Conservation (phyloP, 2,888 invertebrate species). For the Creontiades dilutus region DNA sequence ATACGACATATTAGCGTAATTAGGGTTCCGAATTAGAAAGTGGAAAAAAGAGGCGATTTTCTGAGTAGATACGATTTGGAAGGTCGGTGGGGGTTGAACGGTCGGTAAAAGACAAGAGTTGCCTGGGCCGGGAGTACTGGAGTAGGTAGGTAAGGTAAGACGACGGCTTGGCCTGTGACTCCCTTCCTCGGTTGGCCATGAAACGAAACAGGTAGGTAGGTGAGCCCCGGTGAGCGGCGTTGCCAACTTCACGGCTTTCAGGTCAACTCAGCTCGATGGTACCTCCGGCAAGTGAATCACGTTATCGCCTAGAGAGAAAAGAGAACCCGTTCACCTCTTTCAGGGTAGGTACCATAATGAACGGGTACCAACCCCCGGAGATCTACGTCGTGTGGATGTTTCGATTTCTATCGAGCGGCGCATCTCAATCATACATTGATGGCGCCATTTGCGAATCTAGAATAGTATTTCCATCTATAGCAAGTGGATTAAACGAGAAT, state of each 20-base stretch:
- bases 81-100: not conserved
- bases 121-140: not conserved
- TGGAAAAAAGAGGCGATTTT: not conserved
- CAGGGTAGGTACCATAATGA: conserved; percentile 13
- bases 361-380: not conserved
- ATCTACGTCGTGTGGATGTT: too few relatives aligned
- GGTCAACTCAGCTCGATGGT: conserved; percentile 42
- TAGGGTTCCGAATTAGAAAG: not conserved
- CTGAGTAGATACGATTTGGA: not conserved
- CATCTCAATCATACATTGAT: too few relatives aligned
- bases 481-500: too few relatives aligned
- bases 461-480: too few relatives aligned
- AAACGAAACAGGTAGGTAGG: not conserved
- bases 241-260: conserved; percentile 56
- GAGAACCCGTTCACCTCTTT: conserved; percentile 26
- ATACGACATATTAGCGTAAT: conserved; percentile 5
- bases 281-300: conserved; percentile 33
- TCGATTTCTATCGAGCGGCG: too few relatives aligned
- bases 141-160: not conserved
- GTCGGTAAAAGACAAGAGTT: conserved; percentile 7
- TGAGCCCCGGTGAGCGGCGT: not conserved
- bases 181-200: conserved; percentile 22
- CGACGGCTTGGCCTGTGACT: not conserved
- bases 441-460: too few relatives aligned
- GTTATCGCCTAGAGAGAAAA: conserved; percentile 38